phyloP scores from a whole-genome alignment of 2,888 invertebrate genomes.

The Agriopis aurantiaria region DNA sequence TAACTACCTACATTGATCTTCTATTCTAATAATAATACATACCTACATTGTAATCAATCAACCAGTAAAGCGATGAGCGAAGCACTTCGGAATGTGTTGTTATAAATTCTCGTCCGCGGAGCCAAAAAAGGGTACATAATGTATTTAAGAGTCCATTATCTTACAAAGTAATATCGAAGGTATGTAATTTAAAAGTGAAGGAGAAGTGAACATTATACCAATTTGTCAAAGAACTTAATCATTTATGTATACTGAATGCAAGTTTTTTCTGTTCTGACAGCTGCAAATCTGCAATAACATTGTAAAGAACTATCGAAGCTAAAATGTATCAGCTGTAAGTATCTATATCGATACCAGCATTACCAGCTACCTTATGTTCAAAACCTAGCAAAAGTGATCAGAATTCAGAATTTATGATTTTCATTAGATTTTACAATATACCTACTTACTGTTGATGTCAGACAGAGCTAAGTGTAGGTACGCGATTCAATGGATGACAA shows the following conservation, averaged over 20 bases:
- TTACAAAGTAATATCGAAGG: constrained; percentile 12
- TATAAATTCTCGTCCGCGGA: constrained; percentile 22
- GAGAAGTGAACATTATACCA: not conserved
- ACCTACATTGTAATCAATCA: constrained; percentile 29
- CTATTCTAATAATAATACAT: constrained; percentile 16
- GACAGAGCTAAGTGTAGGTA: no score
- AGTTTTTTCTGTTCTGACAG: not conserved
- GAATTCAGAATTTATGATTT: no score
- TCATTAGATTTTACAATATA: no score
- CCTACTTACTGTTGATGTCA: no score
- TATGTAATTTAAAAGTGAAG: not conserved
- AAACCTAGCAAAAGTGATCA: no score
- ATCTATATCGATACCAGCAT: no score
- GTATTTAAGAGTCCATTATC: constrained; percentile 30
- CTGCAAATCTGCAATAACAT: not conserved
- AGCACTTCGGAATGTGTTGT: constrained; percentile 29
- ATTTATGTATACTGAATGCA: no score
- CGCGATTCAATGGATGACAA: no score
- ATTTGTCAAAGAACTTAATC: not conserved
- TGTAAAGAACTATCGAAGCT: not conserved
- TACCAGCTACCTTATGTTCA: no score
- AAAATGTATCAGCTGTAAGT: not conserved
- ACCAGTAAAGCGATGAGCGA: constrained; percentile 23
- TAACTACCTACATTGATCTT: constrained; percentile 11
- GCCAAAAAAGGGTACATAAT: constrained; percentile 20